Evolutionary conservation across 2,113 vertebrate species (phyloP).

Genomic region (Ceyx cyanopectus): DNA sequence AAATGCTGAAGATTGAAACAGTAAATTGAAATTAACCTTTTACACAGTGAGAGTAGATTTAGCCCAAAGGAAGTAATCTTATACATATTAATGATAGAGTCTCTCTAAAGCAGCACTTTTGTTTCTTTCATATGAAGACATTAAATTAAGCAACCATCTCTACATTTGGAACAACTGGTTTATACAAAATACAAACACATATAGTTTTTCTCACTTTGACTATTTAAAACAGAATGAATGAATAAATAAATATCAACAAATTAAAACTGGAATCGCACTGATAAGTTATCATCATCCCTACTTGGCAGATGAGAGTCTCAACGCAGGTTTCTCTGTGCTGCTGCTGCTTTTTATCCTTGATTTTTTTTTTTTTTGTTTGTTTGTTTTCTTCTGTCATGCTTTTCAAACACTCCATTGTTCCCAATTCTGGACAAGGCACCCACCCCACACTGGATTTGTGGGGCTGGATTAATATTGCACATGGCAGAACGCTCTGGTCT

Average conservation of each 20-base stretch:
- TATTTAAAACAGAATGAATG: not conserved
- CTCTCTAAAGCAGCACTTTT: not conserved
- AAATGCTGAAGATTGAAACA: not conserved
- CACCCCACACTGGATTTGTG: too few relatives aligned
- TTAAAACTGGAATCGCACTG: not conserved
- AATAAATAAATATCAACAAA: not conserved
- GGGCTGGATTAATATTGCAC: too few relatives aligned
- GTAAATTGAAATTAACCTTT: not conserved
- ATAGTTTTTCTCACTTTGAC: not conserved
- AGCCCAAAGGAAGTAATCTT: not conserved
- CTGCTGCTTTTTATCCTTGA: too few relatives aligned
- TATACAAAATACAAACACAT: not conserved
- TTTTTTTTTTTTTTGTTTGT: too few relatives aligned
- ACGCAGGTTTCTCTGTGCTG: not conserved
- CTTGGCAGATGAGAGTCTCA: not conserved
- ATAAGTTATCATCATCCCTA: not conserved
- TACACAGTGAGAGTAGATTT: not conserved
- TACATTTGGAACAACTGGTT: not conserved
- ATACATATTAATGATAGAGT: not conserved
- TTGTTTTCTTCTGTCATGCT: too few relatives aligned
- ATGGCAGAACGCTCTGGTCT: too few relatives aligned
- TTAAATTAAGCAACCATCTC: not conserved
- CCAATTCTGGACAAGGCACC: too few relatives aligned
- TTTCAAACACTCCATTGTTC: too few relatives aligned
- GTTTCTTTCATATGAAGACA: not conserved